Percentiles rank a stretch among this genome's conserved stretches.
Conservation (phyloP, 2,113 vertebrate species). For the Turnix velox region DNA sequence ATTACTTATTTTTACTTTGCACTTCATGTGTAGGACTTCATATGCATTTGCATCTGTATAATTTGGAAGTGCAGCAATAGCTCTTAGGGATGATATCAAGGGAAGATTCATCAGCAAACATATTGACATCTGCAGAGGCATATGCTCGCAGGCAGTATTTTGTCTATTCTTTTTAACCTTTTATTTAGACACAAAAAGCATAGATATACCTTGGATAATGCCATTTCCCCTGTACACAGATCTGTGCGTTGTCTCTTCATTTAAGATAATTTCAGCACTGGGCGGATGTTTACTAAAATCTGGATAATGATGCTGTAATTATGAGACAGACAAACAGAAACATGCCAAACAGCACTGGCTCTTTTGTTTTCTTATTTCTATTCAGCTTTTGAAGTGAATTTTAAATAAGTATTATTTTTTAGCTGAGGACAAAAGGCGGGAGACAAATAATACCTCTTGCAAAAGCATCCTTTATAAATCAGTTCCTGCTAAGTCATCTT, state of each 20-base stretch:
- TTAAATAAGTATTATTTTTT: not conserved
- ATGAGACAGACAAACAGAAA: not conserved
- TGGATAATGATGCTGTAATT: not conserved
- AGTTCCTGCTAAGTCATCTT: not conserved
- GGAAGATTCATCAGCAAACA: not conserved
- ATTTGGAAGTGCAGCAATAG: not conserved
- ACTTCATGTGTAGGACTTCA: not conserved
- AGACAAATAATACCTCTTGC: not conserved
- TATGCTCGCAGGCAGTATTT: not conserved
- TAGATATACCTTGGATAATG: not conserved
- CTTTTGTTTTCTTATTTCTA: not conserved
- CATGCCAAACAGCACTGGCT: not conserved
- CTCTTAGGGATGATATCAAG: not conserved
- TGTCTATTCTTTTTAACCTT: not conserved
- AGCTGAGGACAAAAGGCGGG: not conserved
- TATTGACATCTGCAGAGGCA: not conserved
- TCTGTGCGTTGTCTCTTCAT: not conserved
- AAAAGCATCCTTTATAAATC: not conserved
- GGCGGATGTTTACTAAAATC: not conserved
- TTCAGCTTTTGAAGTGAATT: not conserved
- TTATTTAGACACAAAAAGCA: not conserved
- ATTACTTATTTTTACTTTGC: not conserved
- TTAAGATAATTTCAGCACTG: not conserved
- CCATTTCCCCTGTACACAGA: not conserved
- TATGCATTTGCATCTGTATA: not conserved